Evolutionary conservation across 2,113 vertebrate genomes (phyloP).

Genomic region (Equus quagga): DNA sequence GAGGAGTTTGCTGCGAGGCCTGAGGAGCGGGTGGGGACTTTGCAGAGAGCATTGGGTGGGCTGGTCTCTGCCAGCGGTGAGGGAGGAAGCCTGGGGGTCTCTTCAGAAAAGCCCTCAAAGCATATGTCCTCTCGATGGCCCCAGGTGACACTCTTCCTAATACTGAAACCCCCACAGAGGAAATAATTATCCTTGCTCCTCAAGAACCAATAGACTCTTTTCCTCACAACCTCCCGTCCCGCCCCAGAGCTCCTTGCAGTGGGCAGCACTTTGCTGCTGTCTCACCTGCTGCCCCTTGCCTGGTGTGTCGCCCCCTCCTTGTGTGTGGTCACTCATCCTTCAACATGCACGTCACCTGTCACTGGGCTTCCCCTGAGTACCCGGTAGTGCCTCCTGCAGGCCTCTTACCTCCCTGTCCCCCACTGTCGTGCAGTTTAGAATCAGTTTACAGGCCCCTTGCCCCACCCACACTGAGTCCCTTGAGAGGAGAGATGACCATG

Average conservation of each 20-base stretch:
- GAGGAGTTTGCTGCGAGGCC: not conserved
- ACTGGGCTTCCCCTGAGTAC: not conserved
- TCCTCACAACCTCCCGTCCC: not conserved
- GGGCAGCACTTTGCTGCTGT: too few species aligned
- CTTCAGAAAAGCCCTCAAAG: not conserved
- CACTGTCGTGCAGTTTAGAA: too few species aligned
- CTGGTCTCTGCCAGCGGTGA: not conserved
- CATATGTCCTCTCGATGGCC: not conserved
- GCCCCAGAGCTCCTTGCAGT: accelerated
- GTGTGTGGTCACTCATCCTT: not conserved
- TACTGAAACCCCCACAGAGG: not conserved
- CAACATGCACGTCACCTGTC: not conserved
- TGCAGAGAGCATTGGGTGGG: not conserved
- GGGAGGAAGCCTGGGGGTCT: not conserved
- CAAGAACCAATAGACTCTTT: not conserved
- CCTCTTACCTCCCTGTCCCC: too few species aligned
- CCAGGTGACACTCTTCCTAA: not conserved
- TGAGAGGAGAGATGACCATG: not conserved
- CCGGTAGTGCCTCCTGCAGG: not conserved
- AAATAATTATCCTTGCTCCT: not conserved
- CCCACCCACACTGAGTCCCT: too few species aligned
- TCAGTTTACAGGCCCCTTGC: not conserved
- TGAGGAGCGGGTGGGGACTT: not conserved
- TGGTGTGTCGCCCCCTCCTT: too few species aligned
- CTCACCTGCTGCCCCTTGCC: accelerated